Conservation (phyloP, 2,797 vertebrate genomes). For the Avahi laniger region DNA sequence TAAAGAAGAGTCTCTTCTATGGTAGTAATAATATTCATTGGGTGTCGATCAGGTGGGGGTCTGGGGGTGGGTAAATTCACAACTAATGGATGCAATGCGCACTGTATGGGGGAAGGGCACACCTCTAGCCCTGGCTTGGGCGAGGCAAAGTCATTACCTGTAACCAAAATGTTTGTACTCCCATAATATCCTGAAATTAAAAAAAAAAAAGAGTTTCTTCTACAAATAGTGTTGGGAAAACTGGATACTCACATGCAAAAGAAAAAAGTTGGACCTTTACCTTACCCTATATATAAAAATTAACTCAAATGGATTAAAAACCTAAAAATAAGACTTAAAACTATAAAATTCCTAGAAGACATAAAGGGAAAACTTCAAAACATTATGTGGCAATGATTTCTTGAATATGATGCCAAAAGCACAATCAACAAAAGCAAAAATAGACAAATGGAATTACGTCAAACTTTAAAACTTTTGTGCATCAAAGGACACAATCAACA, state of each 20-base stretch:
- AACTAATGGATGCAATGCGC: accelerated
- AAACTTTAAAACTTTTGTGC: neutral
- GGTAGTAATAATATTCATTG: no score
- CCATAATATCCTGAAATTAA: no score
- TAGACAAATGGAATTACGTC: neutral
- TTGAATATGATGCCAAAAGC: neutral
- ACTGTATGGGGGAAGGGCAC: no score
- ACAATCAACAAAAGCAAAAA: neutral
- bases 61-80: no score
- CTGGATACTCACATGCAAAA: neutral
- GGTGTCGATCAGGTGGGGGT: no score
- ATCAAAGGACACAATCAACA: neutral
- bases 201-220: neutral
- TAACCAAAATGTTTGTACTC: no score
- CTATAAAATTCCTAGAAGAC: neutral
- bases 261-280: neutral
- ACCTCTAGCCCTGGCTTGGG: no score
- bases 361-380: neutral
- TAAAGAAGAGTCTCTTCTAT: neutral
- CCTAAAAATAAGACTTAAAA: neutral
- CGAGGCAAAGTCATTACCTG: no score
- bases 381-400: neutral
- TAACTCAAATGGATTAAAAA: neutral
- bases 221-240: neutral
- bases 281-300: neutral